Percentiles rank a stretch among this genome's conserved stretches.
Conservation (phyloP, 2,113 vertebrate genomes). For the Ranitomeya variabilis region DNA sequence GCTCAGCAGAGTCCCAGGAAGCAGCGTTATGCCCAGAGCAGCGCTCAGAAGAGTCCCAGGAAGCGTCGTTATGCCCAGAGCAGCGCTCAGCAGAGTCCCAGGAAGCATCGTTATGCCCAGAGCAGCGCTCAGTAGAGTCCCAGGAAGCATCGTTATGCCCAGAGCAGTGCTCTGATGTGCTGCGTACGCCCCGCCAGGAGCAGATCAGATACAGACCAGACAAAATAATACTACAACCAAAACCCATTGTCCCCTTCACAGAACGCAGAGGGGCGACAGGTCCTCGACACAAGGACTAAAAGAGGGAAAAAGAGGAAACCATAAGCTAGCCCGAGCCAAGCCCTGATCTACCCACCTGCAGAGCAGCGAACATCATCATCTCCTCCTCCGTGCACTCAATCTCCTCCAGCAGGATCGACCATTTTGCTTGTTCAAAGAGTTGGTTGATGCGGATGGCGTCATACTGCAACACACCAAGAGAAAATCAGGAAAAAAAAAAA, state of each 20-base stretch:
- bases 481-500: background rate
- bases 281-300: background rate
- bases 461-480: conserved; percentile 75
- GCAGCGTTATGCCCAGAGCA: conserved; percentile 46
- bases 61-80: conserved; percentile 40
- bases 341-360: conserved; percentile 80
- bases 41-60: conserved; percentile 59
- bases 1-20: conserved; percentile 61
- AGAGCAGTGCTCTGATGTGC: conserved; percentile 59
- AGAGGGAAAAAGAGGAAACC: background rate
- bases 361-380: conserved; percentile 99
- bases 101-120: too few relatives aligned
- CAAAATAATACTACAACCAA: conserved; percentile 12
- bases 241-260: background rate
- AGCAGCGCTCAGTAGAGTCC: conserved; percentile 48
- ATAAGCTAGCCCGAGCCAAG: too few relatives aligned
- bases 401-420: conserved; percentile 98
- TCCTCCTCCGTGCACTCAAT: conserved; percentile 98
- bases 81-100: too few relatives aligned
- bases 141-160: conserved; percentile 58
- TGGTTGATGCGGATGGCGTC: conserved; percentile 98
- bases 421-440: conserved; percentile 96
- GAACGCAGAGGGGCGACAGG: background rate
- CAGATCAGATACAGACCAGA: conserved; percentile 58
- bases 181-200: conserved; percentile 60